Conservation (phyloP, 1,140 invertebrate species). For the Ostrea edulis region DNA sequence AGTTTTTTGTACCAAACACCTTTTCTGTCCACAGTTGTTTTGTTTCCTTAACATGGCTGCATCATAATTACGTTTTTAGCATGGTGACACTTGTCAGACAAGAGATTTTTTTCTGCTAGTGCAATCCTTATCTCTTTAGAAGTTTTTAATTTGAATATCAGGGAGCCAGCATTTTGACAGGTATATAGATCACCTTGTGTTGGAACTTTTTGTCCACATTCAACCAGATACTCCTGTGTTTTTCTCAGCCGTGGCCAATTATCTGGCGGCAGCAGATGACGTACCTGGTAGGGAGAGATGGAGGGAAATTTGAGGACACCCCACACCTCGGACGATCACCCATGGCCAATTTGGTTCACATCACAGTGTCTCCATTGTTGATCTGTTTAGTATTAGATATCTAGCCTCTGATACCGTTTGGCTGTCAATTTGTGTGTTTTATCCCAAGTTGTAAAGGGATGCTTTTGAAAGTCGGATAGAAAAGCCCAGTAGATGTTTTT, state of each 20-base stretch:
- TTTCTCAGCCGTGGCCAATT: neutral
- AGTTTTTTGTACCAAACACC: neutral
- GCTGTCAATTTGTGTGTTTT: slow-evolving; percentile 14
- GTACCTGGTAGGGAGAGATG: neutral
- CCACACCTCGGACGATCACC: slow-evolving; percentile 11
- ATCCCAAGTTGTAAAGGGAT: slow-evolving; percentile 13
- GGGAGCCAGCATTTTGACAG: neutral
- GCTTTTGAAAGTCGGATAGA: slow-evolving; percentile 28
- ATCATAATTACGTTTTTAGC: slow-evolving; percentile 25
- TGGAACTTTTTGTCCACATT: slow-evolving; percentile 5
- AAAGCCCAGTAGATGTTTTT: slow-evolving; percentile 17
- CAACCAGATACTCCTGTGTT: slow-evolving; percentile 2
- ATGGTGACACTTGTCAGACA: slow-evolving; percentile 25
- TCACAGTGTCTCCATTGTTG: slow-evolving; percentile 28
- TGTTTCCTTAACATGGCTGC: neutral
- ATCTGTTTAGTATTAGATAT: slow-evolving; percentile 22
- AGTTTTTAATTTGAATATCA: slow-evolving; percentile 36
- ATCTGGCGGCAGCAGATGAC: slow-evolving; percentile 10
- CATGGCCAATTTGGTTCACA: slow-evolving; percentile 1
- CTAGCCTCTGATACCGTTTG: slow-evolving; percentile 11
- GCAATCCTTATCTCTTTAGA: slow-evolving; percentile 14
- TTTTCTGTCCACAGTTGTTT: neutral
- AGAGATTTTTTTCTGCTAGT: neutral
- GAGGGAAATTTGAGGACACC: slow-evolving; percentile 26
- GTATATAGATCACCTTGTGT: slow-evolving; percentile 20